A percentile compares a stretch with the other conserved stretches of the same genome.
These are phyloP conservation scores for Podarcis lilfordi DNA, from an alignment of 2,797 vertebrate species.

Conservation along the genomic window DNA sequence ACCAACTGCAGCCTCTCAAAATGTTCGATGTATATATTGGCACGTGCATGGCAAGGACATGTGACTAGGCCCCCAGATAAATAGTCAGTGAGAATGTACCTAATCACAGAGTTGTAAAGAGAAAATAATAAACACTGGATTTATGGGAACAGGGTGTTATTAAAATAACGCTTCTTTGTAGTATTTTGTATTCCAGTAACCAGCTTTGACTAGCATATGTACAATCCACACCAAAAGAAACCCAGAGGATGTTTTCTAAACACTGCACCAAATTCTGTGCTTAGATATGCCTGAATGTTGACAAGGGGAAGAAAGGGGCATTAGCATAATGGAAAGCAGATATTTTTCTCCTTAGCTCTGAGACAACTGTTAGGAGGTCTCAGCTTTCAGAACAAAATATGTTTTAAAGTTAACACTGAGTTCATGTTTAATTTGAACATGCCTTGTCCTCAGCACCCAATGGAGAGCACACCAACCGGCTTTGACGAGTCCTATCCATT, in stretches of 20 bases:
- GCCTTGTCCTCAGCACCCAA: conserved; percentile 73
- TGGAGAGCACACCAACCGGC: conserved; percentile 77
- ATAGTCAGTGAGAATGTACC: neutral
- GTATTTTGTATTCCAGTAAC: conserved; percentile 1
- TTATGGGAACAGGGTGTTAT: neutral
- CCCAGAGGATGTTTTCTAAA: conserved; percentile 24
- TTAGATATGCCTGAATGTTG: neutral
- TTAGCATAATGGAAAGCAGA: conserved; percentile 10
- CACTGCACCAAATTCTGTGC: neutral
- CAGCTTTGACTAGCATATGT: conserved; percentile 5
- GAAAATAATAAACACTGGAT: neutral
- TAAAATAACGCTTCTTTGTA: conserved; percentile 2
- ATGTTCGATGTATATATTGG: neutral
- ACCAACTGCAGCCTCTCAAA: neutral
- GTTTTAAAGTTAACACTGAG: conserved; percentile 56
- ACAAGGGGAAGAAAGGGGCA: conserved; percentile 20
- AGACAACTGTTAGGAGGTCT: conserved; percentile 17
- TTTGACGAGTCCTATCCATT: conserved; percentile 75
- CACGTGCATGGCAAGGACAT: neutral
- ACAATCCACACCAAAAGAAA: conserved; percentile 12
- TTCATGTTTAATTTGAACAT: conserved; percentile 67
- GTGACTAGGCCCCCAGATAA: neutral
- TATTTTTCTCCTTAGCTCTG: conserved; percentile 41
- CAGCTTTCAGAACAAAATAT: conserved; percentile 38
- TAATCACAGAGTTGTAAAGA: neutral